phyloP scores from a whole-genome alignment of 2,888 invertebrate genomes.

The Calameuta filiformis region DNA sequence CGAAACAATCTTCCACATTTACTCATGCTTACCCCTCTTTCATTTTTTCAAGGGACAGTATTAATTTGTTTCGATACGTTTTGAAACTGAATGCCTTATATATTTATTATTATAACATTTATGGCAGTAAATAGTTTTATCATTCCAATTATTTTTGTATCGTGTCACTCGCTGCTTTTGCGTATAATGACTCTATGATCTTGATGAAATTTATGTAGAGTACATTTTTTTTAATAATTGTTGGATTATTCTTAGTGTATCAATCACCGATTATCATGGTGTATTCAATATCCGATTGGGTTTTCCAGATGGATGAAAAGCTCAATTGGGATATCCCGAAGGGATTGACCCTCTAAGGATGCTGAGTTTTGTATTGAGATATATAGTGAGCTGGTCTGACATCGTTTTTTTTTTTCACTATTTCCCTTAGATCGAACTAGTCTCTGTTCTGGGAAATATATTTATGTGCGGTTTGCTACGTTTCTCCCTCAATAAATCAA shows the following conservation, averaged over 20 bases:
- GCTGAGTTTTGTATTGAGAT: not conserved
- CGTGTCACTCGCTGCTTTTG: not conserved
- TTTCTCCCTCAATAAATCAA: not conserved
- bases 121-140: not conserved
- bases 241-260: not conserved
- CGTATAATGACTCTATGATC: not conserved
- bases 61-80: no score
- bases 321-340: not conserved
- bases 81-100: no score
- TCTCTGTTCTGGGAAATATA: not conserved
- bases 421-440: not conserved
- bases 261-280: not conserved
- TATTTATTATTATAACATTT: no score
- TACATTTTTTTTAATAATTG: not conserved
- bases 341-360: not conserved
- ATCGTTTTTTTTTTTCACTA: not conserved
- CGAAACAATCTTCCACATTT: not conserved
- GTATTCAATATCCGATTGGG: not conserved
- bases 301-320: not conserved
- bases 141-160: not conserved
- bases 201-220: not conserved
- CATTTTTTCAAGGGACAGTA: not conserved
- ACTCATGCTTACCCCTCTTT: not conserved
- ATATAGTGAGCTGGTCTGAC: not conserved
- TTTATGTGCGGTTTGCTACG: not conserved